A percentile compares a stretch with the other conserved stretches of the same genome.
Conservation (phyloP, 2,888 invertebrate genomes). For the Drosophila birchii region DNA sequence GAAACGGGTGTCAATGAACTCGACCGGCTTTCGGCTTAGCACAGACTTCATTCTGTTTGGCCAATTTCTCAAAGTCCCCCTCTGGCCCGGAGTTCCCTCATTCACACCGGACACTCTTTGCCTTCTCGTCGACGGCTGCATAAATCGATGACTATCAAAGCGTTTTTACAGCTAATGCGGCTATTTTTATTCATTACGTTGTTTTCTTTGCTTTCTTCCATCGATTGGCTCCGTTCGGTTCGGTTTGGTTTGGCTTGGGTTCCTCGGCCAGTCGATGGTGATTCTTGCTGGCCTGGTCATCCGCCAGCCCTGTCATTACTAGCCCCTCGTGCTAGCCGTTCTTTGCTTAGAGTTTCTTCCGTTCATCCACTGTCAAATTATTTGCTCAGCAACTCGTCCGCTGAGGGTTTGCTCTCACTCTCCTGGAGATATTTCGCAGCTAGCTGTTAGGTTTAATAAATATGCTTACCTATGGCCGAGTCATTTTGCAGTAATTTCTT, state of each 20-base stretch:
- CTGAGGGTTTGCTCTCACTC: constrained; percentile 16
- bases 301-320: constrained; percentile 40
- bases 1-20: constrained; percentile 75
- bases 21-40: constrained; percentile 61
- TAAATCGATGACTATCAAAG: constrained; percentile 76
- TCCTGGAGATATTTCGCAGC: constrained; percentile 59
- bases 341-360: constrained; percentile 35
- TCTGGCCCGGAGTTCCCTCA: constrained; percentile 27
- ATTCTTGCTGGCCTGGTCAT: constrained; percentile 22
- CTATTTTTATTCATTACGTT: constrained; percentile 81
- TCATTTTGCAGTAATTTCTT: constrained; percentile 49
- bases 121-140: constrained; percentile 31
- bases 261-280: constrained; percentile 40
- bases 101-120: constrained; percentile 38
- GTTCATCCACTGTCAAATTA: constrained; percentile 33
- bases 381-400: constrained; percentile 34
- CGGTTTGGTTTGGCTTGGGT: constrained; percentile 14
- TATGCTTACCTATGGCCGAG: constrained; percentile 32
- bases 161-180: constrained; percentile 79
- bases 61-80: constrained; percentile 66
- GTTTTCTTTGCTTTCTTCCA: constrained; percentile 68
- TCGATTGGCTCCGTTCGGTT: constrained; percentile 43
- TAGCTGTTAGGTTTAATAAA: constrained; percentile 71
- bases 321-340: constrained; percentile 25
- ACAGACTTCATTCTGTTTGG: constrained; percentile 64